Conservation (phyloP, 2,113 vertebrate species). For the Xenus cinereus region DNA sequence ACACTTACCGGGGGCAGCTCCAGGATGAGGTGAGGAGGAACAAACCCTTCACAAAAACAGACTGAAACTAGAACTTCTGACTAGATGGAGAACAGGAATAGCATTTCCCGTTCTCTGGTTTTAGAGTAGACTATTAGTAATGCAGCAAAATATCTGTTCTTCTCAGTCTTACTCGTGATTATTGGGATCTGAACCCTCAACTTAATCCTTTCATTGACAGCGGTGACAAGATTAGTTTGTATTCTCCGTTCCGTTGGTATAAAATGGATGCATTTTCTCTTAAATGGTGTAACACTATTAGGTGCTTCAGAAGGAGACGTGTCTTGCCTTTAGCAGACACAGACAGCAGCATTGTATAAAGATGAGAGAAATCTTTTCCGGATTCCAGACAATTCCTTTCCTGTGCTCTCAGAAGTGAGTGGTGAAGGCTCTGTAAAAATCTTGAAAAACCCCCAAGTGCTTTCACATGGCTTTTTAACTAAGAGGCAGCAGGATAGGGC, state of each 20-base stretch:
- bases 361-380: background rate
- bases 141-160: background rate
- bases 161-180: background rate
- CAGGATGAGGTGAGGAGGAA: constrained; percentile 80
- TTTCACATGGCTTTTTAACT: background rate
- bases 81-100: background rate
- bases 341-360: background rate
- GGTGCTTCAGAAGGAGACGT: background rate
- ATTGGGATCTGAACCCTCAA: background rate
- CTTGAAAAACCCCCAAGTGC: background rate
- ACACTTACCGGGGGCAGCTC: constrained; percentile 72
- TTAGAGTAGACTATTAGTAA: background rate
- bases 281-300: background rate
- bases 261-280: background rate
- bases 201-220: background rate
- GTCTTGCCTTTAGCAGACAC: background rate
- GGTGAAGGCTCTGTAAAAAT: background rate
- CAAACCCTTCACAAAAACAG: background rate
- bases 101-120: background rate
- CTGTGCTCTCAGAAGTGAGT: background rate
- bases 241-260: background rate
- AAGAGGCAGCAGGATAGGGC: background rate
- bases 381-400: background rate
- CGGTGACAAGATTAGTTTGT: background rate
- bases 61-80: background rate